A percentile compares a stretch with the other conserved stretches of the same genome.
phyloP scores from a whole-genome alignment of 2,113 vertebrate species.

The Dendropsophus ebraccatus region DNA sequence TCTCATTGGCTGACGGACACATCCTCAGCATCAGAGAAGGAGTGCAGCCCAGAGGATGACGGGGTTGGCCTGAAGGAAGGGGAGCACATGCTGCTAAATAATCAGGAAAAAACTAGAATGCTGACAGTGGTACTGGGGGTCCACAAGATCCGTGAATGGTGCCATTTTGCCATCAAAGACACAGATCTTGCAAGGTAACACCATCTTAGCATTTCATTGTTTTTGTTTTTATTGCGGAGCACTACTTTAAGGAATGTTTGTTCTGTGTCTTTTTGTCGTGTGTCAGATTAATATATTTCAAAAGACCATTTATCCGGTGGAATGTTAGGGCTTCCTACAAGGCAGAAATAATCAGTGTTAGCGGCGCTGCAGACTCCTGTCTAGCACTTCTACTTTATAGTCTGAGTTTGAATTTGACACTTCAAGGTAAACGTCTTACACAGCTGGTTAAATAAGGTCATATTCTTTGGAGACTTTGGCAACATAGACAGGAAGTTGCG shows the following conservation, averaged over 20 bases:
- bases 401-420: conserved; percentile 26
- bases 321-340: background rate
- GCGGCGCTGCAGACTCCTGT: conserved; percentile 10
- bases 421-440: conserved; percentile 51
- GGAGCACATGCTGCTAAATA: too few species aligned
- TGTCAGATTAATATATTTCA: background rate
- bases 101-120: too few species aligned
- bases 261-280: background rate
- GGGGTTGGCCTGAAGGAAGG: too few species aligned
- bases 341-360: background rate
- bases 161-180: too few species aligned
- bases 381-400: conserved; percentile 27
- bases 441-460: conserved; percentile 61
- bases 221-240: too few species aligned
- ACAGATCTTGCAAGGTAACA: too few species aligned
- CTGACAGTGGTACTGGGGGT: too few species aligned
- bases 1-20: too few species aligned
- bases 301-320: background rate
- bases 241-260: background rate
- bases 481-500: conserved; percentile 60
- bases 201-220: too few species aligned
- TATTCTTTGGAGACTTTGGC: conserved; percentile 51
- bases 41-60: too few species aligned
- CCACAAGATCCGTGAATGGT: too few species aligned
- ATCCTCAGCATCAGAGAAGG: too few species aligned